Conservation (phyloP, 2,888 invertebrate genomes). For the Dryobota labecula region DNA sequence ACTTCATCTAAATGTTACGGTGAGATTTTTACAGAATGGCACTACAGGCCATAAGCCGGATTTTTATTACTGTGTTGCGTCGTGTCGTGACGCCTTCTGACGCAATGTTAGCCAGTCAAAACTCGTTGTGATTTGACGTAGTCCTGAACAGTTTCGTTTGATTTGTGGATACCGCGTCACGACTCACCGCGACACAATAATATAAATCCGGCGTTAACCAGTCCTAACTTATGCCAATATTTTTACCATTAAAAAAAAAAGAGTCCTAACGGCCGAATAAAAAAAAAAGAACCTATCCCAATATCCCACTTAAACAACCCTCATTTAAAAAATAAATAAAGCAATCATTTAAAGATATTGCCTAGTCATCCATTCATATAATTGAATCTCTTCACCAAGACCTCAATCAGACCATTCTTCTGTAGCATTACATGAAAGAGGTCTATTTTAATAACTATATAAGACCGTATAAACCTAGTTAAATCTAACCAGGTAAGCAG, state of each 20-base stretch:
- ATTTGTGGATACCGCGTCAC: no score
- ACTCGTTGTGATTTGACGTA: no score
- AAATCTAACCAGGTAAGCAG: slow-evolving; percentile 25
- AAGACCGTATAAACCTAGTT: slow-evolving; percentile 26
- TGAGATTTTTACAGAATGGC: no score
- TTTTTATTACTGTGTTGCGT: no score
- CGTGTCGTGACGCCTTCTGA: no score
- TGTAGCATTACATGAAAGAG: neutral
- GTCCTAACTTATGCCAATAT: neutral
- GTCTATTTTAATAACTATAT: slow-evolving; percentile 13
- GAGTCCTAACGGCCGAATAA: no score
- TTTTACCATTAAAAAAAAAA: neutral
- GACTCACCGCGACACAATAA: no score
- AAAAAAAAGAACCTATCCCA: neutral
- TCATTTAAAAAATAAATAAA: slow-evolving; percentile 4
- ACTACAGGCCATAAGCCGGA: no score
- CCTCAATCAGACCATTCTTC: neutral
- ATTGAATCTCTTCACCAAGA: neutral
- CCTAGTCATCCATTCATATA: slow-evolving; percentile 17
- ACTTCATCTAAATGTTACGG: no score
- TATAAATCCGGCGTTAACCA: no score
- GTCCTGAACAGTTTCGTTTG: no score
- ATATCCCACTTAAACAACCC: neutral
- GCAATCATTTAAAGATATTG: neutral
- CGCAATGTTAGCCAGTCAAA: no score